phyloP scores from a whole-genome alignment of 1,140 invertebrate genomes.

The Drosophila prosaltans region DNA sequence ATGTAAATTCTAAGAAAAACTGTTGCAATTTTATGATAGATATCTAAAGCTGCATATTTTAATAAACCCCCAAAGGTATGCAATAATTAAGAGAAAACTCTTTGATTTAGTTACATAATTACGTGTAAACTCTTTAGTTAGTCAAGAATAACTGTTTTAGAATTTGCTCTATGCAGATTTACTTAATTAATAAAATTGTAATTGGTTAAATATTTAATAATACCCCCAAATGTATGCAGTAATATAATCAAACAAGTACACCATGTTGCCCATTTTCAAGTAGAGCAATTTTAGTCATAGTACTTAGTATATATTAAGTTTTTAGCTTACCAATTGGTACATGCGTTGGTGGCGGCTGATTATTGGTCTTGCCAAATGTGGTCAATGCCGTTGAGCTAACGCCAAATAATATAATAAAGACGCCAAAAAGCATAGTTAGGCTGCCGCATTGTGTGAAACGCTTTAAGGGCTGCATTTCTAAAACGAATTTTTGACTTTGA shows the following conservation, averaged over 20 bases:
- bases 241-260: background rate
- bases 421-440: conserved; percentile 81
- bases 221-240: conserved; percentile 1
- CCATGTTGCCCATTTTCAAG: too few relatives aligned
- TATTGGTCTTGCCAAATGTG: conserved; percentile 88
- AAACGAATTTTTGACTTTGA: conserved; percentile 17
- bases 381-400: conserved; percentile 86
- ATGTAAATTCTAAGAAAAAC: too few relatives aligned
- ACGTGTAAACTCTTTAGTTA: background rate
- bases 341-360: conserved; percentile 85
- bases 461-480: conserved; percentile 80
- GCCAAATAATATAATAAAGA: conserved; percentile 82
- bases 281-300: too few relatives aligned
- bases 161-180: background rate
- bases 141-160: background rate
- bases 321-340: conserved; percentile 83
- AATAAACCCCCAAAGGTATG: background rate
- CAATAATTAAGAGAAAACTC: too few relatives aligned
- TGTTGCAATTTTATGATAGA: too few relatives aligned
- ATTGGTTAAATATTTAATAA: too few relatives aligned
- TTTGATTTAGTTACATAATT: too few relatives aligned
- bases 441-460: conserved; percentile 83
- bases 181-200: too few relatives aligned
- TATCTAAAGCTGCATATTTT: background rate
- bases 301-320: too few relatives aligned